Conservation (phyloP, 2,888 invertebrate genomes). For the Branchellion lobata region DNA sequence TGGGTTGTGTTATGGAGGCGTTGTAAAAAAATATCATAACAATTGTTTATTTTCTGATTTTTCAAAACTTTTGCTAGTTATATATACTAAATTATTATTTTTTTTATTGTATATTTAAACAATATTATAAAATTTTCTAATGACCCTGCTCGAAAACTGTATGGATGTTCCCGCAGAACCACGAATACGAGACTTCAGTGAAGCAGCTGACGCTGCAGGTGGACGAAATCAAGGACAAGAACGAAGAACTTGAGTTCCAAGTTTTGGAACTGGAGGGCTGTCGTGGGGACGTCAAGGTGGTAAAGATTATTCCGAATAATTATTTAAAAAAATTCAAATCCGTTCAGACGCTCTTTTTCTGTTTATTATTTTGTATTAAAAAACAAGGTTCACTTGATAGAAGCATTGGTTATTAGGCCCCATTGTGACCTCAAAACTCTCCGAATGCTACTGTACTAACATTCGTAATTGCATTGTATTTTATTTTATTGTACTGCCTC, state of each 20-base stretch:
- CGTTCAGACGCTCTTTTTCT: background rate
- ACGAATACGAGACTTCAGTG: constrained; percentile 9
- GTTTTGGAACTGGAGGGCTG: constrained; percentile 32
- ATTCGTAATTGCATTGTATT: too few relatives aligned
- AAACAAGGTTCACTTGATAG: too few relatives aligned
- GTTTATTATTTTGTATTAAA: background rate
- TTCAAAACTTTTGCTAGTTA: too few relatives aligned
- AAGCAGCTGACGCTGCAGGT: constrained; percentile 15
- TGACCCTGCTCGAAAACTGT: background rate
- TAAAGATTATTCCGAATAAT: background rate
- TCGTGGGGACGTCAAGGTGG: background rate
- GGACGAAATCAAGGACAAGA: constrained; percentile 35
- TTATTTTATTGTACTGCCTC: too few relatives aligned
- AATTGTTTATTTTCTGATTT: too few relatives aligned
- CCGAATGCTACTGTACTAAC: too few relatives aligned
- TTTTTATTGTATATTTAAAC: background rate
- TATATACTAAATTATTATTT: too few relatives aligned
- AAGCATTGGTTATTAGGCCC: too few relatives aligned
- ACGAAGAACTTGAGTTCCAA: constrained; percentile 38
- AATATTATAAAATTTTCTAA: background rate
- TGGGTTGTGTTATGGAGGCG: too few relatives aligned
- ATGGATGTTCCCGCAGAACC: too few relatives aligned
- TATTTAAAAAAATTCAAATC: background rate
- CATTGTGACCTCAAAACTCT: too few relatives aligned
- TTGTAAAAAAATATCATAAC: too few relatives aligned